phyloP scores from a whole-genome alignment of 2,797 vertebrate species.

The Rhynchonycteris naso region DNA sequence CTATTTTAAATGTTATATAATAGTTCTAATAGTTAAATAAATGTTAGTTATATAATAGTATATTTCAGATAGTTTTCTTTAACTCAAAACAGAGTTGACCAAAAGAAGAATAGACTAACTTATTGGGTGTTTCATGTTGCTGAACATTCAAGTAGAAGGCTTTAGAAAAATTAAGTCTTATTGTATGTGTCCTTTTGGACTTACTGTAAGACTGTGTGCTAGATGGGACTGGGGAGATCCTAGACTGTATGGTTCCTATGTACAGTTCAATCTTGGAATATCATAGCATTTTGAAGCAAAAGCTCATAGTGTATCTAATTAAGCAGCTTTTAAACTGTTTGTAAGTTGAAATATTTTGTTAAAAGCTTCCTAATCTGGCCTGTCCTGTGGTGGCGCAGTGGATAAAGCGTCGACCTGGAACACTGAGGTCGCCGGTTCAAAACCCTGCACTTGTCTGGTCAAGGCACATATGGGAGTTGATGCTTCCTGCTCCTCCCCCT shows the following conservation, averaged over 20 bases:
- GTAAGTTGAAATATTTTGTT: background rate
- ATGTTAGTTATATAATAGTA: background rate
- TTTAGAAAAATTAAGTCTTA: background rate
- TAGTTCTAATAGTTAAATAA: background rate
- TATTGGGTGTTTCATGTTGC: background rate
- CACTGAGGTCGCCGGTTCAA: too few relatives aligned
- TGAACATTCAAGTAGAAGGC: background rate
- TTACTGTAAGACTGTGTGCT: background rate
- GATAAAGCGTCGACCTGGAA: too few relatives aligned
- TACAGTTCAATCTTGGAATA: background rate
- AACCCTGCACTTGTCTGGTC: too few relatives aligned
- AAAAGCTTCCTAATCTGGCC: background rate
- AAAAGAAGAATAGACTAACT: conserved; percentile 1
- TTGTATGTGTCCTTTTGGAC: background rate
- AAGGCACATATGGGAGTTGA: too few relatives aligned
- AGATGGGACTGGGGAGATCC: background rate
- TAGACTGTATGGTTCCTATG: background rate
- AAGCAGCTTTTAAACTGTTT: background rate
- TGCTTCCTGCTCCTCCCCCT: too few relatives aligned
- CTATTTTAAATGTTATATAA: conserved; percentile 25
- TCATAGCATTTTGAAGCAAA: background rate
- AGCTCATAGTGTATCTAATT: background rate
- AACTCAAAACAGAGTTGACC: background rate
- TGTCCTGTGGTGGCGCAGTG: too few relatives aligned
- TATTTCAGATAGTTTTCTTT: conserved; percentile 20